Base-by-base conservation (phyloP, 2,888 invertebrate genomes). In the Oligia latruncula region DNA sequence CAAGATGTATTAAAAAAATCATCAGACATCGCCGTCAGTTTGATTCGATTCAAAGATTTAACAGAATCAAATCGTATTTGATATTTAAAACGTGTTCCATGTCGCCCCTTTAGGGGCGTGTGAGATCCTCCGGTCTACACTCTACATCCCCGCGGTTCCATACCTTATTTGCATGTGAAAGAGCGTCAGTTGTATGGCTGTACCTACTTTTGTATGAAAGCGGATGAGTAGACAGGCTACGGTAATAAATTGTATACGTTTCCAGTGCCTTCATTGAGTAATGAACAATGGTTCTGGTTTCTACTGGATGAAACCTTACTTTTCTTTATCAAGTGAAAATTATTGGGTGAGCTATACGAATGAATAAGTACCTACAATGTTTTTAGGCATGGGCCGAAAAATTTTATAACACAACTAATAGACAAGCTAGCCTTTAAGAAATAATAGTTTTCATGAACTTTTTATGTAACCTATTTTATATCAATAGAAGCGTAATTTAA, bases 71-170 rank as follows among this genome's bases (percentile, higher is more conserved):
- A 95, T 94, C 91, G 92, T 92, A 94, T 95, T 94, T 93, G 92
- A 94, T 94, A 93, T 92, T 92, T 94, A 93, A 95, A 95, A 95
- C 94, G 93, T 92, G 93, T 94, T 94, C 91, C 93, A 92, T 94
- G 93, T 94, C 92, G 88, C 90, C 90, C 91, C 90, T 91, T 91
- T 85, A 68, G 87, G 86, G 87, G 81, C 82, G 85, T 78, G 81
- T 71, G 81, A 87, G 78, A 82, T 74, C 62, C 74, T 79, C 62
- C 74, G 23, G 70, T 77, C 73, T 74, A 60, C 82, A 43, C 15
- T 82, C 43, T n/a, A 75, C 85, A 87, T 82, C 85, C 76, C 80
- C 90, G 87, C 87, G 87, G 89, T 86, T 89, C 90, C 87, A 84
- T 87, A 78, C 85, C 85, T 89, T 90, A 95, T 95, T 95, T 95